Evolutionary conservation across 2,888 invertebrate genomes (phyloP), one percentile per base, ranked within the genome.

Genomic region (Sminthurides aquaticus): DNA sequence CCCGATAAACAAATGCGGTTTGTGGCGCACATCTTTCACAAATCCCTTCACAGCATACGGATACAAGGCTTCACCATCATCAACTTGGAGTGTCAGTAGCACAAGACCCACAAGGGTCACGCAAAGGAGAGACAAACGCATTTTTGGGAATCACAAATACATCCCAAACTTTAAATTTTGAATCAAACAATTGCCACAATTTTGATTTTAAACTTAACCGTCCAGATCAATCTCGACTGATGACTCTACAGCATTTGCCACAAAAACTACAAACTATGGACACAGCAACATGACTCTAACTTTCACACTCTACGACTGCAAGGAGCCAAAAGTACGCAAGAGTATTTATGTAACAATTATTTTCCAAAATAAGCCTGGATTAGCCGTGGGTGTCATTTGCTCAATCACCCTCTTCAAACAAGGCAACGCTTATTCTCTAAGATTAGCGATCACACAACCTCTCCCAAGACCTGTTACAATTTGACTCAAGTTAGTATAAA

Each of bases 31-130:
- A 52, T 74, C 74, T 25, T 65, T 26, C 15, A 74, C 74, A 49
- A 71, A 67, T n/a, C 74, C 74, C 64, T 72, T 69, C 1, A 74
- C 49, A 11, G 72, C 68, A 56, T 74, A 74, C 1, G 74, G 69
- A 55, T 71, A 74, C 25, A 69, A 22, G 5, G 72, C 69, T 22
- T 67, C 60, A 20, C 67, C 59, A 26, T 70, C 69, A 2, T 66
- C 57, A 15, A 69, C 69, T 25, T 66, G 49, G 8, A 57, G 18
- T 5, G 56, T 60, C n/a, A 64, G 3, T n/a, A 65, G 15, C 22
- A 61, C 43, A 18, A 65, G 25, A 20, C 55, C 65, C 25, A 65
- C 18, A 5, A 56, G 26, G 18, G 49, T 22, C 20, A 60, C 22
- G 25, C 34, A 34, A 5, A 65, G 15, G 1, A 61, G n/a, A 20